Conservation (phyloP, 2,888 invertebrate genomes). For the Apamea anceps region DNA sequence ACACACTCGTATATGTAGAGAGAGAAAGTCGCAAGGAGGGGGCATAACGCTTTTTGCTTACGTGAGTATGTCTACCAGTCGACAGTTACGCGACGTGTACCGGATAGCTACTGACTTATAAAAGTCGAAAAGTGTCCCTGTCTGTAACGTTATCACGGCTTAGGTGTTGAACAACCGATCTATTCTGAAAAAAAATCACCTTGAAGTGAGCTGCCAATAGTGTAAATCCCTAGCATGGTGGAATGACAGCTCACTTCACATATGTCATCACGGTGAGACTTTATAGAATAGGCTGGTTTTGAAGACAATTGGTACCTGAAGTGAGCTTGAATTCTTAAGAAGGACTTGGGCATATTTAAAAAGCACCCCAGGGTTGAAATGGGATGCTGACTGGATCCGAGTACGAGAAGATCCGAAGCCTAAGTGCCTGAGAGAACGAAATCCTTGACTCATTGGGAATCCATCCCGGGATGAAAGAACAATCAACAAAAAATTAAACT, state of each 20-base stretch:
- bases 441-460: neutral
- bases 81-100: too few relatives aligned
- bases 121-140: too few relatives aligned
- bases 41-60: too few relatives aligned
- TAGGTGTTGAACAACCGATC: neutral
- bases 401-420: neutral
- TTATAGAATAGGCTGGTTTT: neutral
- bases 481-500: neutral
- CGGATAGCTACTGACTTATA: too few relatives aligned
- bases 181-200: neutral
- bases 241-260: too few relatives aligned
- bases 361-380: neutral
- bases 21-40: too few relatives aligned
- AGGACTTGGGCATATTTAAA: neutral
- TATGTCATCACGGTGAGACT: too few relatives aligned
- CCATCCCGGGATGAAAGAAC: too few relatives aligned
- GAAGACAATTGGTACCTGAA: neutral
- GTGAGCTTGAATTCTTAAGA: neutral
- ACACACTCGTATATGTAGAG: neutral
- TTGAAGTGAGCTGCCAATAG: too few relatives aligned
- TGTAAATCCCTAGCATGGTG: too few relatives aligned
- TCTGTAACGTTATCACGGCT: neutral
- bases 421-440: neutral
- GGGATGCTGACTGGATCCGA: too few relatives aligned
- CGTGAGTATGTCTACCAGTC: too few relatives aligned